Evolutionary conservation across 2,888 invertebrate genomes (phyloP), one percentile per base, ranked within the genome.

Genomic region (Tolmerus cingulatus): DNA sequence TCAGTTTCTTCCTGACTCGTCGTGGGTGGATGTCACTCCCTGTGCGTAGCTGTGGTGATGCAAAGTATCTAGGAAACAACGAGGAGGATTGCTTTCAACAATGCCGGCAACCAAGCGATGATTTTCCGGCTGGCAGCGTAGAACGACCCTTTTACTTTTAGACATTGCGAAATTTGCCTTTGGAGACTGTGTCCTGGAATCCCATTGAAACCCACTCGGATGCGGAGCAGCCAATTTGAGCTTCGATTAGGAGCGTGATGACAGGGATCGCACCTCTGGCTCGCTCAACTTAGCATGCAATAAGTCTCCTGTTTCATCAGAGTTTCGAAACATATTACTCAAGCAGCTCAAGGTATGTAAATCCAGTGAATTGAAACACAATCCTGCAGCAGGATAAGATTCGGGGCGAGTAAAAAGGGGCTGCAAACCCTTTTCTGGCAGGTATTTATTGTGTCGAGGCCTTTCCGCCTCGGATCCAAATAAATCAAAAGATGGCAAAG

Each of bases 401-500:
- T 30, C 82, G 34, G 57, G 8, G 27, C 74, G 34, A 23, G 74
- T 43, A 85, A 85, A 74, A 74, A 74, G 46, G 74, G 85, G 85
- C 30, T 74, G 7, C 30, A 43, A 74, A 85, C 85, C 85, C 85
- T 85, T 85, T 85, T 85, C 46, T 85, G 85, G 74, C 85, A 85
- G 85, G 85, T 85, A 85, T 85, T 85, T 85, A 85, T 85, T 74
- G 74, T 57, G 85, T 40, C 57, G 74, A 74, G 74, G 43, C 74
- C 40, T 85, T 51, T 85, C 85, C 74, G 85, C 46, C n/a, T 74
- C 46, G 43, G 85, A 74, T 57, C 74, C 74, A 74, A 34, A 85
- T 85, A 85, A 85, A 85, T 85, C 85, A 85, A 85, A 85, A 85
- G 85, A 85, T 85, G 74, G 85, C 46, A 85, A 76, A 85, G 85